These are phyloP conservation scores for Parnassius apollo DNA, from an alignment of 2,888 invertebrate species.

Conservation along the genomic window DNA sequence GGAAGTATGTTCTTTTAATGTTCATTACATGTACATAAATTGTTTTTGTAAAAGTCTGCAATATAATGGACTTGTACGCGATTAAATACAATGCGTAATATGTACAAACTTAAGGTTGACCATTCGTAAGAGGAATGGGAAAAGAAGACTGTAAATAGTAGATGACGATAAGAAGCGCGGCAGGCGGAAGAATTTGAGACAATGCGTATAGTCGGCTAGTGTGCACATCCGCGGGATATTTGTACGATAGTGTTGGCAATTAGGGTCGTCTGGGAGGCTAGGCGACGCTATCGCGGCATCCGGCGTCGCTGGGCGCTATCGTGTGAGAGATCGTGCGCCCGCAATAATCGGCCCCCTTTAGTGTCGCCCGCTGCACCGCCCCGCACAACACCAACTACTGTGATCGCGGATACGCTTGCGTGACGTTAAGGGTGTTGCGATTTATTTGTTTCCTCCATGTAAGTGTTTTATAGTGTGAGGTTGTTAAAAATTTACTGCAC, in stretches of 20 bases:
- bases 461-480: conserved; percentile 9
- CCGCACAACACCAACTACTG: conserved; percentile 8
- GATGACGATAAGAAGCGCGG: conserved; percentile 54
- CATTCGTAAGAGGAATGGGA: too few species aligned
- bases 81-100: too few species aligned
- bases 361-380: conserved; percentile 13
- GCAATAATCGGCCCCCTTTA: conserved; percentile 25
- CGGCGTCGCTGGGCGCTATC: conserved; percentile 59
- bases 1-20: too few species aligned
- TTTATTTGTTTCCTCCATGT: conserved; percentile 16
- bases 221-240: conserved; percentile 55
- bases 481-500: background rate
- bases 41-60: too few species aligned
- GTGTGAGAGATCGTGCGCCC: conserved; percentile 65
- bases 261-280: conserved; percentile 53
- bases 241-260: conserved; percentile 65
- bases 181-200: conserved; percentile 62
- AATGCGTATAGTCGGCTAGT: conserved; percentile 49
- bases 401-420: conserved; percentile 17
- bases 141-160: conserved; percentile 25
- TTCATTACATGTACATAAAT: too few species aligned
- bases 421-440: conserved; percentile 24
- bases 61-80: too few species aligned
- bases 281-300: conserved; percentile 61
- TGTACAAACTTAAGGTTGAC: too few species aligned